Conservation (phyloP, 1,140 invertebrate species). For the Scaptomyza montana region DNA sequence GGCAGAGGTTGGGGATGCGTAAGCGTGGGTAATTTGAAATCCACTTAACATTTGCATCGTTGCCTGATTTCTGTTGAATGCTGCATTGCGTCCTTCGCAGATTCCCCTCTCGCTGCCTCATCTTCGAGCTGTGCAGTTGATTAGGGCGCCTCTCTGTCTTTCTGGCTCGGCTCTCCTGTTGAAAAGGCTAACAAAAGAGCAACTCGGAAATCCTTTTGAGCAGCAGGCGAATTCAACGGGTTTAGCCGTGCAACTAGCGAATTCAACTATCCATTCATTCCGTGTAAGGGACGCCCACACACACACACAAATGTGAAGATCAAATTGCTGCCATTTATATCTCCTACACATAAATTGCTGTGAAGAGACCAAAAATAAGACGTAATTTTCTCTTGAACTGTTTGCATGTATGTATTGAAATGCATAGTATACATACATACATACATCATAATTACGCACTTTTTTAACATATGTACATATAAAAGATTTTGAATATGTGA, state of each 20-base stretch:
- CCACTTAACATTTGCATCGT: not conserved
- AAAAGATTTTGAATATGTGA: not conserved
- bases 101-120: not conserved
- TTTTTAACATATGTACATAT: no score
- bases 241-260: slow-evolving; percentile 17
- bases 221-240: slow-evolving; percentile 16
- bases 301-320: slow-evolving; percentile 4
- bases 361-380: slow-evolving; percentile 2
- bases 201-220: slow-evolving; percentile 50
- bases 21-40: slow-evolving; percentile 5
- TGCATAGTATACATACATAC: not conserved
- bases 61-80: not conserved
- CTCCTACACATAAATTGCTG: slow-evolving; percentile 25
- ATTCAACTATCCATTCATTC: no score
- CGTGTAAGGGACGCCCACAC: not conserved
- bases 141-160: not conserved
- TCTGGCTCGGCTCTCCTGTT: no score
- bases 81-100: no score
- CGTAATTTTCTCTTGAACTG: slow-evolving; percentile 16
- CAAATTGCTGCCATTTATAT: slow-evolving; percentile 23
- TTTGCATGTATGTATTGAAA: not conserved
- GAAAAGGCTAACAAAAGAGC: slow-evolving; percentile 22
- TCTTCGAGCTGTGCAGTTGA: not conserved
- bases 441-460: no score
- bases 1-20: not conserved